Conservation (phyloP, 2,888 invertebrate species). For the Eupithecia insigniata region DNA sequence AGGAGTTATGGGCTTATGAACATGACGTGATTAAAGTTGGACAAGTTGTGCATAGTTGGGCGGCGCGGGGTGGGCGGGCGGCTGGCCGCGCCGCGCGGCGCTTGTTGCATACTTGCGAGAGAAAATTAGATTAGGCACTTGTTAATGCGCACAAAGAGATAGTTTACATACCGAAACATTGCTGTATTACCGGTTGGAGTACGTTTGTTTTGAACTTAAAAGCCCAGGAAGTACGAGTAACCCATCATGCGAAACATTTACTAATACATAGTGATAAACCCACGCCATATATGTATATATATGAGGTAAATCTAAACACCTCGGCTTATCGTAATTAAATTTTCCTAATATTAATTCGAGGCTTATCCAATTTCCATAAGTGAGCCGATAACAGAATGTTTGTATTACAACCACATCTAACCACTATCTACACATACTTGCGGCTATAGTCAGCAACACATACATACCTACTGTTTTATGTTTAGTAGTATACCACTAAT, state of each 20-base stretch:
- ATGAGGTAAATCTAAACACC: not conserved
- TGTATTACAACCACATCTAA: not conserved
- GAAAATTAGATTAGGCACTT: not conserved
- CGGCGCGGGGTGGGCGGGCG: not conserved
- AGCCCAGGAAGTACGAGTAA: not conserved
- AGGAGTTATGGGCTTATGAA: slow-evolving; percentile 44
- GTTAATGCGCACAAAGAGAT: slow-evolving; percentile 2
- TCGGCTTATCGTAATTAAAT: not conserved
- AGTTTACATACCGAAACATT: not conserved
- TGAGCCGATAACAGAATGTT: slow-evolving; percentile 1
- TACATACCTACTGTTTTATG: not conserved
- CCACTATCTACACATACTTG: not conserved
- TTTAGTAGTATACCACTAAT: not conserved
- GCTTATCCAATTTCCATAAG: not conserved
- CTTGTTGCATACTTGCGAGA: not conserved
- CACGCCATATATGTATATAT: too few species aligned
- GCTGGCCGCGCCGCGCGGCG: not conserved
- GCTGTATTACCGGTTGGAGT: not conserved
- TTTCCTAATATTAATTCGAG: not conserved
- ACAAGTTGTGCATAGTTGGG: slow-evolving; percentile 35
- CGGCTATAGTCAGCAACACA: not conserved
- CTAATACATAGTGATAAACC: not conserved
- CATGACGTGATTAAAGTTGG: slow-evolving; percentile 39
- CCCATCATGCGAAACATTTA: not conserved
- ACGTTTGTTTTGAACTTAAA: not conserved